These are phyloP conservation scores for Orthosia gracilis DNA, from an alignment of 2,888 invertebrate genomes.

Conservation along the genomic window DNA sequence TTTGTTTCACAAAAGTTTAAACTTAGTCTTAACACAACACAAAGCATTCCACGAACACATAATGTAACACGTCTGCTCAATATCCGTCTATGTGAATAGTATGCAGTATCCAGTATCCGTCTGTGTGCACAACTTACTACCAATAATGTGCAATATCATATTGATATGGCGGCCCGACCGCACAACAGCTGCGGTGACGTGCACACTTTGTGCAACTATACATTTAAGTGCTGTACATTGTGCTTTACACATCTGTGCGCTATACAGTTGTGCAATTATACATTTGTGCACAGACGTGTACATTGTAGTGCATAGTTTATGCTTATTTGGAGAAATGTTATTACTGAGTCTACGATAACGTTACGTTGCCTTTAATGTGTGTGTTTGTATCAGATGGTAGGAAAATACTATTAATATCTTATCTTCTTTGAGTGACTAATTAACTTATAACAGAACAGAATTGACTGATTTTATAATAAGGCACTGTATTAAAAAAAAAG, in stretches of 20 bases:
- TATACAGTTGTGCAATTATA: background rate
- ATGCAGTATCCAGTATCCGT: constrained; percentile 34
- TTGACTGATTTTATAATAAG: too few species aligned
- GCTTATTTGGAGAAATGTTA: background rate
- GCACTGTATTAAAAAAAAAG: background rate
- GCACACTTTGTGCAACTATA: constrained; percentile 13
- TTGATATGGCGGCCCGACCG: constrained; percentile 41
- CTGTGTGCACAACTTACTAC: constrained; percentile 10
- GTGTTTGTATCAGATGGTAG: background rate
- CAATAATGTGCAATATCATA: constrained; percentile 53
- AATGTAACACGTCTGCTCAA: constrained; percentile 13
- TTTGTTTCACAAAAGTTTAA: constrained; percentile 3
- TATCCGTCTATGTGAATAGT: constrained; percentile 15
- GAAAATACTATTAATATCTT: background rate
- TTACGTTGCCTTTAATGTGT: background rate
- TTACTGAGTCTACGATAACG: background rate
- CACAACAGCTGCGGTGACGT: constrained; percentile 32
- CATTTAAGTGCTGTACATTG: background rate
- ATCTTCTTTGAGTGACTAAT: background rate
- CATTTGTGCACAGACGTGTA: constrained; percentile 1
- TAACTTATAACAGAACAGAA: background rate
- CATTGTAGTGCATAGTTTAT: constrained; percentile 12
- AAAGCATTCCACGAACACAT: constrained; percentile 32
- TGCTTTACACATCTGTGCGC: background rate
- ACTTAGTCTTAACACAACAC: constrained; percentile 18